phyloP scores from a whole-genome alignment of 2,797 vertebrate genomes.

The Oreochromis mossambicus region DNA sequence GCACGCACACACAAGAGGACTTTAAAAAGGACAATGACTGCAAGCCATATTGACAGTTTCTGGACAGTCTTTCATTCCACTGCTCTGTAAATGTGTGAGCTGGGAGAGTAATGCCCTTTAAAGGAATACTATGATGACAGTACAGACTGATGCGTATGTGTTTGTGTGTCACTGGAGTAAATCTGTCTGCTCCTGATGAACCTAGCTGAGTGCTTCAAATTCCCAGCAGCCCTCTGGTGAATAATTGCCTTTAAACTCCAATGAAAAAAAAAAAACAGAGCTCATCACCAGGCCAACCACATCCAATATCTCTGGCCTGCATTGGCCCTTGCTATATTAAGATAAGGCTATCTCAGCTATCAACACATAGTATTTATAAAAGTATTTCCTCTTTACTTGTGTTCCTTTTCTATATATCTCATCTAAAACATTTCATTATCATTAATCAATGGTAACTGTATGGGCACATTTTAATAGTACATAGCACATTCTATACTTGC shows the following conservation, averaged over 20 bases:
- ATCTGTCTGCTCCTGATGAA: slow-evolving; percentile 45
- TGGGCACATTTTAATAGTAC: background rate
- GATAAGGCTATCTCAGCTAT: background rate
- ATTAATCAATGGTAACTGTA: background rate
- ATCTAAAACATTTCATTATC: background rate
- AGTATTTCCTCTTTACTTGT: background rate
- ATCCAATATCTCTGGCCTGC: slow-evolving; percentile 3
- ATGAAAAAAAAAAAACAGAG: slow-evolving; percentile 14
- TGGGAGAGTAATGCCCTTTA: slow-evolving; percentile 13
- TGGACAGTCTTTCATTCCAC: slow-evolving; percentile 24
- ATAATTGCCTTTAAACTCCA: slow-evolving; percentile 52
- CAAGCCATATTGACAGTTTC: slow-evolving; percentile 47
- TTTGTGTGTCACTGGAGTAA: slow-evolving; percentile 26
- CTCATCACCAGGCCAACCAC: slow-evolving; percentile 32
- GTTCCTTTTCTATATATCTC: background rate
- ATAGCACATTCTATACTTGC: background rate
- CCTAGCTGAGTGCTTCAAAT: slow-evolving; percentile 29
- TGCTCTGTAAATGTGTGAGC: slow-evolving; percentile 32
- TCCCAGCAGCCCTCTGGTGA: slow-evolving; percentile 38
- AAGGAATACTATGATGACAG: slow-evolving; percentile 26
- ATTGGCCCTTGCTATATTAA: background rate
- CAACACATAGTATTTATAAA: background rate
- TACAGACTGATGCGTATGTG: background rate
- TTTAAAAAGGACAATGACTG: slow-evolving; percentile 31
- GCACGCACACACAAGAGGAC: background rate